Conservation (phyloP, 2,888 invertebrate species). For the Diarsia mendica region DNA sequence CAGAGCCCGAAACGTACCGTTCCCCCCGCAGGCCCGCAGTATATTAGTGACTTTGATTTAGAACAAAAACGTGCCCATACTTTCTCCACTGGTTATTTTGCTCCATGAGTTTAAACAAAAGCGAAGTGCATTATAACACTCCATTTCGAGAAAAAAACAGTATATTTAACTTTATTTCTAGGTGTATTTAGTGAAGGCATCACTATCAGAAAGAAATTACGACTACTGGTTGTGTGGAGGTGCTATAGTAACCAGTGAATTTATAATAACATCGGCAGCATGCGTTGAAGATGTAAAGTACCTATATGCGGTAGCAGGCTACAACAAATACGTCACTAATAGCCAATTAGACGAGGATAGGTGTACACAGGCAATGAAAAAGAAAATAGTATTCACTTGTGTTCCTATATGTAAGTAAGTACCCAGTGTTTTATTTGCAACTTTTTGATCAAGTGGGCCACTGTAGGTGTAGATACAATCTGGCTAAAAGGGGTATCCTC, state of each 20-base stretch:
- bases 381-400: constrained; percentile 64
- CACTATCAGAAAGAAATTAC: constrained; percentile 53
- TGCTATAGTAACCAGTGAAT: constrained; percentile 60
- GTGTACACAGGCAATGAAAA: constrained; percentile 72
- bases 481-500: no score
- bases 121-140: no score
- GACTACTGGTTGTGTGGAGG: constrained; percentile 73
- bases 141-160: no score
- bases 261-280: constrained; percentile 72
- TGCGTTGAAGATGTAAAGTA: constrained; percentile 70
- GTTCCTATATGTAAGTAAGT: constrained; percentile 34
- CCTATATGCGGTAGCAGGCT: constrained; percentile 73
- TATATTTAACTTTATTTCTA: constrained; percentile 28
- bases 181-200: constrained; percentile 69
- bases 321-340: constrained; percentile 68
- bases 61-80: no score
- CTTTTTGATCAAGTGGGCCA: no score
- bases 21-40: no score
- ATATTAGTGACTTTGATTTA: no score
- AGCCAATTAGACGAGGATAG: constrained; percentile 58
- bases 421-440: not conserved
- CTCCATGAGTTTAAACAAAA: no score
- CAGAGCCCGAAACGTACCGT: no score
- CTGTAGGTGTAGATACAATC: no score
- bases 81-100: no score